Conservation (phyloP, 2,888 invertebrate genomes). For the Amphipyra tragopoginis region DNA sequence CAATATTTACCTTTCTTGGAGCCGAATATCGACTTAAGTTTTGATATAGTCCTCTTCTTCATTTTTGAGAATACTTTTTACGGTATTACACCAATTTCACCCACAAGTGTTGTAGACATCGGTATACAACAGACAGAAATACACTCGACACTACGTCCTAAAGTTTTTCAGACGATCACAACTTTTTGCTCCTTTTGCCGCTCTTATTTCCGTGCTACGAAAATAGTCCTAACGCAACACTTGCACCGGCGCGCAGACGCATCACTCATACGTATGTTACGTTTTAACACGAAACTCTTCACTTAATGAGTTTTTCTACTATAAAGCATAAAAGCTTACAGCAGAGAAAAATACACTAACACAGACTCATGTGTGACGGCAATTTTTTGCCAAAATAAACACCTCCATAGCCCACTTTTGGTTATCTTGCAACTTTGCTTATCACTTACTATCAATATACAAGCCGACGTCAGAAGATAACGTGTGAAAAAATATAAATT, state of each 20-base stretch:
- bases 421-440: slow-evolving; percentile 71
- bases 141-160: slow-evolving; percentile 85
- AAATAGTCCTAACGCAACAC: slow-evolving; percentile 88
- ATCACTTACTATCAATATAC: slow-evolving; percentile 71
- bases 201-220: slow-evolving; percentile 90
- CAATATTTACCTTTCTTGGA: slow-evolving; percentile 81
- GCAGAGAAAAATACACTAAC: slow-evolving; percentile 31
- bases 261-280: slow-evolving; percentile 79
- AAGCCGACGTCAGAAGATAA: slow-evolving; percentile 69
- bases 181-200: slow-evolving; percentile 89
- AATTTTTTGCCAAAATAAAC: slow-evolving; percentile 55
- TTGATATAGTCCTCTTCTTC: slow-evolving; percentile 87
- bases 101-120: slow-evolving; percentile 78
- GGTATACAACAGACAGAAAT: slow-evolving; percentile 85
- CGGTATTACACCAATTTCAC: slow-evolving; percentile 66
- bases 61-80: slow-evolving; percentile 67
- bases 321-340: slow-evolving; percentile 22
- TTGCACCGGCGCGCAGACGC: slow-evolving; percentile 85
- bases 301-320: slow-evolving; percentile 35
- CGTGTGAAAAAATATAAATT: slow-evolving; percentile 51
- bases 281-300: slow-evolving; percentile 53
- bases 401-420: slow-evolving; percentile 58
- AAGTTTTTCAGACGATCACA: slow-evolving; percentile 86
- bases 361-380: slow-evolving; percentile 29
- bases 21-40: slow-evolving; percentile 84